phyloP scores from a whole-genome alignment of 2,113 vertebrate species.

The Barnardius zonarius region DNA sequence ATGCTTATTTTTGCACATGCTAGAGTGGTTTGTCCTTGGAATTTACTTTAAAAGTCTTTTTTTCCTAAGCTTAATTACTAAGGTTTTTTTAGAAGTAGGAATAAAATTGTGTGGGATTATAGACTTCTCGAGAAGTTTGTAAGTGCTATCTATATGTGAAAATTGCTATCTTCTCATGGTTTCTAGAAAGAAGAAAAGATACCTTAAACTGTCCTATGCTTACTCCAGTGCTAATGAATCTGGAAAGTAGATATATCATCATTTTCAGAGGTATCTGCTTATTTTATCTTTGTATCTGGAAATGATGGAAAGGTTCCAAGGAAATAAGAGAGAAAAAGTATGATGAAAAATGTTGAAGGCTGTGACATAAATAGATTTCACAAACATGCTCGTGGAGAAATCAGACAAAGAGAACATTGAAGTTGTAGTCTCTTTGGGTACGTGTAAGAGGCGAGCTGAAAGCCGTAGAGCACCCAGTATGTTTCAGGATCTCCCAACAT shows the following conservation, averaged over 20 bases:
- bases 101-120: not conserved
- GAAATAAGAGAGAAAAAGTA: not conserved
- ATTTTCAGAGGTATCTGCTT: conserved; percentile 23
- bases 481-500: no score
- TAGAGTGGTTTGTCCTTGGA: conserved; percentile 27
- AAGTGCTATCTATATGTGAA: not conserved
- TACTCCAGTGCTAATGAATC: conserved; percentile 5
- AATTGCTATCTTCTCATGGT: not conserved
- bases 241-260: conserved; percentile 26
- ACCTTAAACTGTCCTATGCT: not conserved
- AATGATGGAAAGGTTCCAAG: conserved; percentile 35
- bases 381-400: not conserved
- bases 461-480: no score
- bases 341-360: not conserved
- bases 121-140: not conserved
- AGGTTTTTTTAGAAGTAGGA: not conserved
- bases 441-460: no score
- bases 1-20: conserved; percentile 5
- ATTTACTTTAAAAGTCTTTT: not conserved
- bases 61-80: not conserved
- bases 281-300: conserved; percentile 43
- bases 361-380: conserved; percentile 30
- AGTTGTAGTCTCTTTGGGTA: no score
- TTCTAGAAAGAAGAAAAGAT: not conserved
- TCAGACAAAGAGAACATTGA: no score